Base-by-base conservation (phyloP, 2,888 invertebrate genomes). In the Agonopterix alstromeriana region DNA sequence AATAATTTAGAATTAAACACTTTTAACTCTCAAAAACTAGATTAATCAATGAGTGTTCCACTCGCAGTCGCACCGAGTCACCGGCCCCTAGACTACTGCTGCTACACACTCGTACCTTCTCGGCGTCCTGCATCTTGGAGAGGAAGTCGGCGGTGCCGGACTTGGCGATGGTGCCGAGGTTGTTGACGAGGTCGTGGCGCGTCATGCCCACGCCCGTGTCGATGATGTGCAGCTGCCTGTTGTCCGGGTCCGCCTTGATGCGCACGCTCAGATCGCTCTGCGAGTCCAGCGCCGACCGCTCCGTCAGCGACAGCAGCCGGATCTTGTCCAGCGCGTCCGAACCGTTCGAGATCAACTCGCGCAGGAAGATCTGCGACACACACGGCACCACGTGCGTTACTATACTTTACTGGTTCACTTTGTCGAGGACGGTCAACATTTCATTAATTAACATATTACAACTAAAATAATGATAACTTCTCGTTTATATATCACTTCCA, bases 171-270 rank as follows among this genome's bases (percentile, higher is more conserved):
- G 99, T 99, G 62, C 99, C 99, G 56, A 99, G 91, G 90, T 99
- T 99, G 73, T 95, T 96, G 53, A 98, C 90, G 48, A 99, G 90
- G 80, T 99, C 99, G 58, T 92, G 89, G 70, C 95, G 95, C 0
- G 98, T 98, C 99, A 99, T 99, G 63, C 99, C 99, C 58, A 99
- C 93, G 72, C 99, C 99, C 2, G 98, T 94, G 87, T 99, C 99
- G 51, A 94, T 97, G 63, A 99, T 96, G 78, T 98, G 98, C 54
- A 99, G 89, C 65, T 96, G 91, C 65, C 96, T 94, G 60, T 93
- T 93, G 42, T 98, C 98, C 70, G 97, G 96, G 70, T 99, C 98
- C 0, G 97, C 96, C 73, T 93, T 97, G 68, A 98, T 98, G 77
- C 95, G 94, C 57, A 99, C 96, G 59, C 93, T 91, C 50, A 98